Percentiles rank a stretch among this genome's conserved stretches.
These are phyloP conservation scores for Eucidaris tribuloides DNA, from an alignment of 35 echinoderm and acorn worm genomes.

Conservation along the genomic window DNA sequence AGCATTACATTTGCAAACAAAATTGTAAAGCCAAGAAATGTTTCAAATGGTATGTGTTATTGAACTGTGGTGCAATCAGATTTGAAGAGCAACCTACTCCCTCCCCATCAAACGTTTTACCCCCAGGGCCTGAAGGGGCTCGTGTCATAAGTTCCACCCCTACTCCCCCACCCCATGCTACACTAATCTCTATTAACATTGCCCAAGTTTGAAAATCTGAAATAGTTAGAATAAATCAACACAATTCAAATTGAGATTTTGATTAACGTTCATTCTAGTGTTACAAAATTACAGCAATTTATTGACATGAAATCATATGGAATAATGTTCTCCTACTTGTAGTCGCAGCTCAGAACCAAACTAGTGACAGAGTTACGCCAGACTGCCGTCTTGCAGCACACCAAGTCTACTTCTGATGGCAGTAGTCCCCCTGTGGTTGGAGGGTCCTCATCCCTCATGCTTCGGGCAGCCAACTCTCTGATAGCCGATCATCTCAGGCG, in stretches of 20 bases:
- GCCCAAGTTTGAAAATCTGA: no score
- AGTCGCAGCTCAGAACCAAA: conserved; percentile 90
- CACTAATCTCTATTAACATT: neutral
- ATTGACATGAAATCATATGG: neutral
- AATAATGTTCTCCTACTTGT: neutral
- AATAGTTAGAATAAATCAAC: neutral
- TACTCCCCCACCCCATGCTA: neutral
- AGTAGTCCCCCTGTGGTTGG: neutral
- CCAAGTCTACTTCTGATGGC: conserved; percentile 31
- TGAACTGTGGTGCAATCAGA: no score
- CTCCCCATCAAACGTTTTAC: no score
- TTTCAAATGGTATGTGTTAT: no score
- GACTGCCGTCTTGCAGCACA: conserved; percentile 20
- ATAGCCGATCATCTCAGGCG: conserved; percentile 87
- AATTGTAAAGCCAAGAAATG: no score
- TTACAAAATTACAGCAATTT: neutral
- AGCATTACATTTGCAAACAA: no score
- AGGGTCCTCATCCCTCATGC: conserved; percentile 35
- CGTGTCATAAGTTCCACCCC: no score
- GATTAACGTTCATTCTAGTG: neutral
- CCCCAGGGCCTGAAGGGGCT: no score
- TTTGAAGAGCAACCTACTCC: neutral
- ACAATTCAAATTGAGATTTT: neutral
- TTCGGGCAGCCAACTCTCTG: conserved; percentile 84
- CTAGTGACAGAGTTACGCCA: conserved; percentile 72